A percentile compares a stretch with the other conserved stretches of the same genome.
These are phyloP conservation scores for Gastrophryne carolinensis DNA, from an alignment of 2,797 vertebrate species.

Conservation along the genomic window DNA sequence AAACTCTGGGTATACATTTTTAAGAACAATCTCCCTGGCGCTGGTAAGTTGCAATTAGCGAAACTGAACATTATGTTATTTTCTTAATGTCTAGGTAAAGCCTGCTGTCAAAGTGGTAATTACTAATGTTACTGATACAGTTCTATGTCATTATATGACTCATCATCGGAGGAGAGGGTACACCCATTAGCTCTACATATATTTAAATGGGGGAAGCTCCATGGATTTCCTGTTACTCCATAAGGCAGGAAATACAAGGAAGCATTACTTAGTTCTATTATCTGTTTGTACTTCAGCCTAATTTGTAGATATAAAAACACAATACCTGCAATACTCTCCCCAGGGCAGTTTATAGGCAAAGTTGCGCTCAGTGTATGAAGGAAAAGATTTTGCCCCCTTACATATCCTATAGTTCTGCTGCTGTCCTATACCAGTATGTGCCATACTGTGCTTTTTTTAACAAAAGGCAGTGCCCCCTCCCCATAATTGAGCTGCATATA, in stretches of 20 bases:
- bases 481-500: no score
- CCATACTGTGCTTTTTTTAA: no score
- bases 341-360: no score
- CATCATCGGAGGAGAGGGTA: neutral
- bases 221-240: neutral
- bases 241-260: neutral
- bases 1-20: neutral
- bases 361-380: no score
- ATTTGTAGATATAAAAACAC: no score
- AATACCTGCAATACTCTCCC: no score
- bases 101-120: slow-evolving; percentile 7
- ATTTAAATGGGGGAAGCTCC: neutral
- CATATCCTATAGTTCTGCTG: no score
- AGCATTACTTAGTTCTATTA: no score
- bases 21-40: neutral
- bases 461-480: no score
- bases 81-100: slow-evolving; percentile 6
- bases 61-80: slow-evolving; percentile 12
- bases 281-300: no score
- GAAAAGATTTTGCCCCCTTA: no score
- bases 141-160: slow-evolving; percentile 15
- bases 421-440: no score
- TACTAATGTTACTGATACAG: slow-evolving; percentile 23
- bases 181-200: neutral
- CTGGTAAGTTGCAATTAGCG: neutral